Evolutionary conservation across 2,888 invertebrate species (phyloP).

Genomic region (Lutraria lutraria): DNA sequence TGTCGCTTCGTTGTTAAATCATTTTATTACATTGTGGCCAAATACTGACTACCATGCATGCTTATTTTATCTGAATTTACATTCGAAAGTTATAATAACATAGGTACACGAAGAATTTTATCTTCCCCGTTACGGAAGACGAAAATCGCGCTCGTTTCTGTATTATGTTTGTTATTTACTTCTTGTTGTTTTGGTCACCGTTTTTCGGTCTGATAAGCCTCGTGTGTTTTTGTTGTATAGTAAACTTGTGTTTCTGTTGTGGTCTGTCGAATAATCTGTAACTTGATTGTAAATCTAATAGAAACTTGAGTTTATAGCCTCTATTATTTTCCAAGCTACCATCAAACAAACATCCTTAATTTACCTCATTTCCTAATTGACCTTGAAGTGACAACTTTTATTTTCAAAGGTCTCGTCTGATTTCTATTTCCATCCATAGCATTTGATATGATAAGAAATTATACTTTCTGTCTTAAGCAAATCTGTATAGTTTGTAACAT

Average conservation of each 20-base stretch:
- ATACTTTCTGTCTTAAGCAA: too few species aligned
- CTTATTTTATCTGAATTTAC: background rate
- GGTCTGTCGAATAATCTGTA: background rate
- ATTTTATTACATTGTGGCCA: background rate
- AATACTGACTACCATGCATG: background rate
- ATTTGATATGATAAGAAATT: background rate
- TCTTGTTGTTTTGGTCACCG: conserved; percentile 9
- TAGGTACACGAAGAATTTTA: background rate
- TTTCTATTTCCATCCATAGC: background rate
- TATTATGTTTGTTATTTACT: conserved; percentile 13
- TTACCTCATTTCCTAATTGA: background rate
- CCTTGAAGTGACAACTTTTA: background rate
- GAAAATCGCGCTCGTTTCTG: conserved; percentile 22
- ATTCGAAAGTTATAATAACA: conserved; percentile 41
- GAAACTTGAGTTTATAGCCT: too few species aligned
- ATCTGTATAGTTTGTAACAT: too few species aligned
- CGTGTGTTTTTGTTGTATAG: background rate
- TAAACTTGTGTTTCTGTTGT: background rate
- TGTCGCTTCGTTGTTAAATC: background rate
- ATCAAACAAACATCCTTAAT: too few species aligned
- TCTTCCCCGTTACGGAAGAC: conserved; percentile 45
- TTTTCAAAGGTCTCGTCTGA: background rate
- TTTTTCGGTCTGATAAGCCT: background rate
- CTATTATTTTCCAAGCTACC: too few species aligned
- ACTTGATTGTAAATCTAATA: background rate